phyloP scores from a whole-genome alignment of 2,113 vertebrate genomes.

The Cebidichthys violaceus region DNA sequence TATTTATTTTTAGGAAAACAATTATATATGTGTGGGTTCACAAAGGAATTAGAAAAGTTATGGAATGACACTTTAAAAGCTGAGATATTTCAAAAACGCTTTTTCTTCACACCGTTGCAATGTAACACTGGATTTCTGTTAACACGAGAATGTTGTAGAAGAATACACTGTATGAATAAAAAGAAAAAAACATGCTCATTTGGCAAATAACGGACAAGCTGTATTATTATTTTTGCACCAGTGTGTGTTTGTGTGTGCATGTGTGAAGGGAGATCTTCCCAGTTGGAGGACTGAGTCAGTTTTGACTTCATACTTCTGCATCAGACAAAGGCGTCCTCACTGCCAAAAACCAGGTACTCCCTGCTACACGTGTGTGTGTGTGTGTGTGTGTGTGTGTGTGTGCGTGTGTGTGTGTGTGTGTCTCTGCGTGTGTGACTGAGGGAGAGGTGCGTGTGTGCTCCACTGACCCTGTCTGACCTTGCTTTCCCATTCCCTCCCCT shows the following conservation, averaged over 20 bases:
- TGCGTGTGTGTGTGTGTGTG: background rate
- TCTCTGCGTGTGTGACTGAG: background rate
- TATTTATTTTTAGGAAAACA: background rate
- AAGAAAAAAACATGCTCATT: too few relatives aligned
- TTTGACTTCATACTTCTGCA: slow-evolving; percentile 28
- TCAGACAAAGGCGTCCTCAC: slow-evolving; percentile 12
- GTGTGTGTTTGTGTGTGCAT: background rate
- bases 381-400: slow-evolving; percentile 1
- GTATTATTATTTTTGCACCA: background rate
- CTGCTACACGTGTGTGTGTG: background rate
- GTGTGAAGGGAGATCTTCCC: slow-evolving; percentile 10
- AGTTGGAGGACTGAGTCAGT: slow-evolving; percentile 6
- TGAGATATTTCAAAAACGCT: background rate
- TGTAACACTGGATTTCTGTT: background rate
- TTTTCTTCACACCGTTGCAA: background rate
- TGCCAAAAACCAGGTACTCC: slow-evolving; percentile 34
- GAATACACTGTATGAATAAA: background rate
- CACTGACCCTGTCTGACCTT: slow-evolving; percentile 58
- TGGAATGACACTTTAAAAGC: background rate
- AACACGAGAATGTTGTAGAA: background rate
- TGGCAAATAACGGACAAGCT: background rate
- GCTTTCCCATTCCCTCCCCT: slow-evolving; percentile 43
- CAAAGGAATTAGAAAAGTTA: background rate
- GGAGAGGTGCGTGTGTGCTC: background rate
- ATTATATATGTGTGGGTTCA: background rate